Conservation (phyloP, 2,888 invertebrate genomes). For the Noctua comes region DNA sequence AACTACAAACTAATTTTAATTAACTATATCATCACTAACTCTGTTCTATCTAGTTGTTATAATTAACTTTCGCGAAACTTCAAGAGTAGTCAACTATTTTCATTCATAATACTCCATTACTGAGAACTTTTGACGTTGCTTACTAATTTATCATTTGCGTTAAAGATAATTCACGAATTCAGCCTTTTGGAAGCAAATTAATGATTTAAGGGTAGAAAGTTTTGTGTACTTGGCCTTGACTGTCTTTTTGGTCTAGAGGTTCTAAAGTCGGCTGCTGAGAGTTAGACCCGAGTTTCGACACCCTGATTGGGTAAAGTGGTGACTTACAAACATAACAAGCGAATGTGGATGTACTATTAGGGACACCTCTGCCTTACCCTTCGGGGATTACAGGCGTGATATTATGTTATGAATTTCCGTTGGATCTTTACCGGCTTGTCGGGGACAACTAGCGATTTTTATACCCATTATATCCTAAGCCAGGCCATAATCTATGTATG, state of each 20-base stretch:
- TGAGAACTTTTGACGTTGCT: neutral
- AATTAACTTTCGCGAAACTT: constrained; percentile 26
- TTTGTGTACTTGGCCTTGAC: neutral
- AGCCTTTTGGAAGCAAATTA: neutral
- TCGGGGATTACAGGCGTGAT: no score
- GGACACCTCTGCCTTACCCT: no score
- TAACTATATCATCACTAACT: constrained; percentile 13
- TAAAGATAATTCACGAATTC: constrained; percentile 9
- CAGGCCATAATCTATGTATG: no score
- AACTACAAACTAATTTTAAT: constrained; percentile 22
- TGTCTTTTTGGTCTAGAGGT: neutral
- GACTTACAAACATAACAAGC: no score
- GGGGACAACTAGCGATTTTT: no score
- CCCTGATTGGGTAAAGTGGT: no score
- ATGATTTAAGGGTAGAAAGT: neutral
- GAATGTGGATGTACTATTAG: no score
- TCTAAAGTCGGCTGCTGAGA: neutral
- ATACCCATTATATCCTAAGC: no score
- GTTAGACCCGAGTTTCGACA: no score
- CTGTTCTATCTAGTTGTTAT: constrained; percentile 7
- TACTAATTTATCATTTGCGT: constrained; percentile 27
- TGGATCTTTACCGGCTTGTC: no score
- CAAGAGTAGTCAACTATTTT: constrained; percentile 12
- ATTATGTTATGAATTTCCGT: no score
- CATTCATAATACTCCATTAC: constrained; percentile 30